These are phyloP conservation scores for Noctilio leporinus DNA, from an alignment of 2,113 vertebrate genomes.

Conservation along the genomic window DNA sequence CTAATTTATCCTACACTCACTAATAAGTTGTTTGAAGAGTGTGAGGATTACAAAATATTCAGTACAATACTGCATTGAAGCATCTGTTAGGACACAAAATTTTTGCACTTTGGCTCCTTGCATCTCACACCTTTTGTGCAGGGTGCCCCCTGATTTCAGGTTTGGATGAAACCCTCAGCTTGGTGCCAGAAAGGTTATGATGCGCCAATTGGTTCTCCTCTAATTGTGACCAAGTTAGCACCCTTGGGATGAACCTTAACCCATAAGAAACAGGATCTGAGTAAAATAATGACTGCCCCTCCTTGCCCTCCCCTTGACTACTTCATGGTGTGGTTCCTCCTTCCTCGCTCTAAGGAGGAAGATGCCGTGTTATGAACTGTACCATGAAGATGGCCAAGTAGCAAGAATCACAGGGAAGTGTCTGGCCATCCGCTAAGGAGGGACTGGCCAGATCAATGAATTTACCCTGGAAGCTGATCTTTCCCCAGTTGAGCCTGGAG, in stretches of 20 bases:
- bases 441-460: neutral
- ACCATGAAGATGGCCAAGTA: neutral
- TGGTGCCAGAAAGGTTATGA: neutral
- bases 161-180: neutral
- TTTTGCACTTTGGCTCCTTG: neutral
- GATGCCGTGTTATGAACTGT: rapidly evolving
- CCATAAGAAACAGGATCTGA: neutral
- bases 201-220: neutral
- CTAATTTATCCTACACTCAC: neutral
- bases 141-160: neutral
- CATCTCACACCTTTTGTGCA: rapidly evolving
- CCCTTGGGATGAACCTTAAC: neutral
- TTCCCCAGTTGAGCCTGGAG: neutral
- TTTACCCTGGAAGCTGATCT: neutral
- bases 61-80: neutral
- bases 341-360: neutral
- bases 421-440: neutral
- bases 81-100: neutral
- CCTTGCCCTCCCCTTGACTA: neutral
- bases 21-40: neutral
- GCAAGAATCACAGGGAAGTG: neutral
- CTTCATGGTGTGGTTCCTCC: neutral
- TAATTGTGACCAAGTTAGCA: neutral
- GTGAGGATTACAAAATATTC: neutral
- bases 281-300: neutral